Evolutionary conservation across 1,140 invertebrate species (phyloP).

Genomic region (Panagrolaimus sp.): DNA sequence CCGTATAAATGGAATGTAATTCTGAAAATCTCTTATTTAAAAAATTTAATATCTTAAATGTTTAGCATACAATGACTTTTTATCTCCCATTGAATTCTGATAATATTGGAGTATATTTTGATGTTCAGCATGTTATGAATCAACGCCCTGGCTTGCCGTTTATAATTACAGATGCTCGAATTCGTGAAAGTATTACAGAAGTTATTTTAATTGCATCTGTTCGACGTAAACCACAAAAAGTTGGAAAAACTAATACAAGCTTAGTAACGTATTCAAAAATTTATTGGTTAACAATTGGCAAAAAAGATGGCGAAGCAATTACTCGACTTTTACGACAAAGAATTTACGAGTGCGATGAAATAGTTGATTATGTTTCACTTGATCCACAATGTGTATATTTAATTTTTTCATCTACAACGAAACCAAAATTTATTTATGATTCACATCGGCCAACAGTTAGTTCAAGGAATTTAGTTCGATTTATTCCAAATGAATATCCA

Average conservation of each 20-base stretch:
- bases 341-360: neutral
- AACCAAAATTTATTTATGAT: too few relatives aligned
- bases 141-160: neutral
- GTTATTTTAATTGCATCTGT: neutral
- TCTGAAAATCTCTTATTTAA: too few relatives aligned
- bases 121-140: neutral
- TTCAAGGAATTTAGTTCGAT: too few relatives aligned
- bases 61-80: neutral
- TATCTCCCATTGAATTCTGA: neutral
- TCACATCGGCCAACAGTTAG: too few relatives aligned
- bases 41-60: neutral
- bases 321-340: neutral
- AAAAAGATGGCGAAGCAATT: neutral
- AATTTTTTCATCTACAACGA: too few relatives aligned
- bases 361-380: neutral
- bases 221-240: neutral
- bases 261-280: neutral
- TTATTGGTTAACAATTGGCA: neutral
- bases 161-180: constrained; percentile 1
- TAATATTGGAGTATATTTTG: neutral
- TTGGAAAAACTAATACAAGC: neutral
- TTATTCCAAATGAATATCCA: too few relatives aligned
- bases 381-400: too few relatives aligned
- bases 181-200: neutral
- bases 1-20: neutral